Evolutionary conservation across 2,888 invertebrate species (phyloP).

Genomic region (Eucera pruinosa): DNA sequence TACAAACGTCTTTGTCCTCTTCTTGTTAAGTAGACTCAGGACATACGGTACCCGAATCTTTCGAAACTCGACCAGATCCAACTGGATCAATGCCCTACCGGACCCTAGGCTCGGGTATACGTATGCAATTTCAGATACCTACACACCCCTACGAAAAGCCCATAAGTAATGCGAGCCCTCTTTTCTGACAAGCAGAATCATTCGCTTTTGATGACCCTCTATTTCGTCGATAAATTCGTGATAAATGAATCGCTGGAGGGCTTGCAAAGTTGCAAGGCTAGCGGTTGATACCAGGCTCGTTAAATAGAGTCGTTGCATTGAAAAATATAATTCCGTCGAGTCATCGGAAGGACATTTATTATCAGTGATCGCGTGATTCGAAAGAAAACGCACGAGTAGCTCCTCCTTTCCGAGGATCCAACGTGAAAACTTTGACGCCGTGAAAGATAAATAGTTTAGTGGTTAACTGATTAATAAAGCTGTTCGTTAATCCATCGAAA

Average conservation of each 20-base stretch:
- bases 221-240: constrained; percentile 16
- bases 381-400: background rate
- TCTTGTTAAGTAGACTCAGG: no score
- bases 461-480: constrained; percentile 43
- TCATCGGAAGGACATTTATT: constrained; percentile 20
- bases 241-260: constrained; percentile 20
- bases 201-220: background rate
- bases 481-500: constrained; percentile 37
- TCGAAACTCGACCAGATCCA: no score
- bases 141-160: no score
- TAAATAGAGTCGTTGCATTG: background rate
- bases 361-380: background rate
- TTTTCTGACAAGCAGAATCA: background rate
- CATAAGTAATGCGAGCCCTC: background rate
- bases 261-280: background rate
- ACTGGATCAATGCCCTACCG: no score
- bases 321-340: constrained; percentile 18
- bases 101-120: no score
- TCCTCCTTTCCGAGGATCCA: background rate
- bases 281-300: background rate
- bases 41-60: no score
- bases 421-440: background rate
- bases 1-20: no score
- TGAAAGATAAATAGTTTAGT: constrained; percentile 26
- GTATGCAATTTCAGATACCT: no score